Evolutionary conservation across 1,140 invertebrate species (phyloP).

Genomic region (Eulimnadia texana): DNA sequence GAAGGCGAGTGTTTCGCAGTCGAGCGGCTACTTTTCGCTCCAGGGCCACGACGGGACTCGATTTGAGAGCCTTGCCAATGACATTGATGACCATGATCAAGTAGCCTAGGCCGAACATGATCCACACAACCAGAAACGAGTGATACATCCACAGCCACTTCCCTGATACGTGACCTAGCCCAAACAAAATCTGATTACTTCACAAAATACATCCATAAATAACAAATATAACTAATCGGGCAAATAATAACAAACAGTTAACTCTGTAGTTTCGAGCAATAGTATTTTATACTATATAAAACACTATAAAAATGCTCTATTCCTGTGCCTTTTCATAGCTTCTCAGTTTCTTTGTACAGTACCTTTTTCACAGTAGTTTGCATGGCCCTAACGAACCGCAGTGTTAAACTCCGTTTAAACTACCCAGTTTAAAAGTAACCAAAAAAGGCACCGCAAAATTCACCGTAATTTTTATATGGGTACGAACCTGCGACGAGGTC

Average conservation of each 20-base stretch:
- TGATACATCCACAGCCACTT: slow-evolving; percentile 23
- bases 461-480: background rate
- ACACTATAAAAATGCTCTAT: too few relatives aligned
- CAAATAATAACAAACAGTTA: too few relatives aligned
- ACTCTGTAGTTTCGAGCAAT: too few relatives aligned
- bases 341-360: too few relatives aligned
- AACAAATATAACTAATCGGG: slow-evolving; percentile 1
- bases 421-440: too few relatives aligned
- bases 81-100: slow-evolving; percentile 32
- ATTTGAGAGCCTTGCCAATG: slow-evolving; percentile 24
- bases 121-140: slow-evolving; percentile 29
- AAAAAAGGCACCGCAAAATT: too few relatives aligned
- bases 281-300: too few relatives aligned
- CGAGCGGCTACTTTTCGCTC: slow-evolving; percentile 9
- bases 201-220: background rate
- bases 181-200: background rate
- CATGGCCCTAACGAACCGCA: too few relatives aligned
- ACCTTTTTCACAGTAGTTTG: too few relatives aligned
- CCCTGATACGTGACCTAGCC: background rate
- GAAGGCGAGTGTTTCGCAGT: background rate
- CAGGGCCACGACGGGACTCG: slow-evolving; percentile 1
- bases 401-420: too few relatives aligned
- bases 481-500: slow-evolving; percentile 35
- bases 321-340: too few relatives aligned
- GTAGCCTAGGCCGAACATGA: slow-evolving; percentile 31